Evolutionary conservation across 2,113 vertebrate genomes (phyloP), one percentile per base, ranked within the genome.

Genomic region (Pachypanchax playfairii): DNA sequence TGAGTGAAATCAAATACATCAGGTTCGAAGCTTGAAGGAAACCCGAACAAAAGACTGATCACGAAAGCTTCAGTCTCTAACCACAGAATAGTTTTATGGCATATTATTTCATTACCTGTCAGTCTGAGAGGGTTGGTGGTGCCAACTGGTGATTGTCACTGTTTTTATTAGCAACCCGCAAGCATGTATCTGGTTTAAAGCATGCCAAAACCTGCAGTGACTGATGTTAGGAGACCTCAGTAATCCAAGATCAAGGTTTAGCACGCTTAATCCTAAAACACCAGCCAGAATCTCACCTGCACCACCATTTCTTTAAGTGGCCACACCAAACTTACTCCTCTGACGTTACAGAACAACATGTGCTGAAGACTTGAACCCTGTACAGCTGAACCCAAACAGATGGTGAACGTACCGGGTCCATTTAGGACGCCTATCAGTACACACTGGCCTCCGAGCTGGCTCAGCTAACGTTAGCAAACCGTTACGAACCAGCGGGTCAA

Each of bases 381-480:
- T 2, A 1, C 1, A 2, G 7, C 29, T 21, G 47, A 38, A 29
- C 26, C 24, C 21, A 5, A 10, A 17, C 11, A 3, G 6, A 35
- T 1, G 17, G 12, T 22, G 28, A 21, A 14, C 12, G 35, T 1
- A 18, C 50, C 0, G 26, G 9, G 53, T 59, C 70, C 64, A 18
- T 17, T 51, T 74, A 63, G 29, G 21, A 63, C n/a, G 65, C 42
- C 7, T 54, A 54, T 65, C 26, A 31, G 52, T 4, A 7, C 70
- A 38, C 41, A 36, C 25, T 53, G 84, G 83, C 83, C 85, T 79
- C 54, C 48, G 28, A 59, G 28, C 35, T 50, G 58, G 17, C 60
- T 42, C 22, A 51, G 68, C 79, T 76, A 74, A 71, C 58, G 36
- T 39, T 58, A 78, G 82, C 87, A 79, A 62, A 73, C 68, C 48